A percentile compares a stretch with the other conserved stretches of the same genome.
phyloP scores from a whole-genome alignment of 2,797 vertebrate species.

The Syncerus caffer region DNA sequence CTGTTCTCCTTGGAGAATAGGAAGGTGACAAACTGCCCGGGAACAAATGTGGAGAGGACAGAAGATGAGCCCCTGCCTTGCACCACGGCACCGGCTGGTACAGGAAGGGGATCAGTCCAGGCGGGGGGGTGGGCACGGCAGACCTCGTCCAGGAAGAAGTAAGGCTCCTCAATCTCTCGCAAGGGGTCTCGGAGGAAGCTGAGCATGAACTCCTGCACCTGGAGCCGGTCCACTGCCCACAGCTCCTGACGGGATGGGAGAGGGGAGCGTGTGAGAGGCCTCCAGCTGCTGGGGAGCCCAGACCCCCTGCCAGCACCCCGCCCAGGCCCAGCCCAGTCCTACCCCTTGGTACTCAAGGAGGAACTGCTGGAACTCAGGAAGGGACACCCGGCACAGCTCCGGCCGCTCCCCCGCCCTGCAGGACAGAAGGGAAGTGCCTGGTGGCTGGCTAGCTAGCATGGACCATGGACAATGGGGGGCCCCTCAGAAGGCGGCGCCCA shows the following conservation, averaged over 20 bases:
- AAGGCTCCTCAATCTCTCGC: slow-evolving; percentile 96
- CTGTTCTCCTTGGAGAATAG: slow-evolving; percentile 99
- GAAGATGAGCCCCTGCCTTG: not conserved
- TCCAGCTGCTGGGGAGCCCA: not conserved
- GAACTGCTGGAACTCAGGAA: slow-evolving; percentile 94
- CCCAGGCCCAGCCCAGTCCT: slow-evolving; percentile 44
- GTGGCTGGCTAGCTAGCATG: not conserved
- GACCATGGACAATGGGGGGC: not conserved
- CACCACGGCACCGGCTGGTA: not conserved
- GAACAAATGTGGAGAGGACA: not conserved
- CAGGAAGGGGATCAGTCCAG: not conserved
- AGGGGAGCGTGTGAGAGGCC: fast-evolving
- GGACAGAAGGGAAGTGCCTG: slow-evolving; percentile 54
- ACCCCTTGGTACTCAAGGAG: slow-evolving; percentile 94
- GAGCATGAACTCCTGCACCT: slow-evolving; percentile 97
- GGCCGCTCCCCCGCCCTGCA: slow-evolving; percentile 89
- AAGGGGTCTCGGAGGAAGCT: slow-evolving; percentile 94
- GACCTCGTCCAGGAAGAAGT: slow-evolving; percentile 95
- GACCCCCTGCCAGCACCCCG: not conserved
- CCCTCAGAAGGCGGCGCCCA: not conserved
- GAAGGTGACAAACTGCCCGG: slow-evolving; percentile 93
- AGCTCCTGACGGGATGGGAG: slow-evolving; percentile 85
- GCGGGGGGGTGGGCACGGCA: fast-evolving
- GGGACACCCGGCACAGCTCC: slow-evolving; percentile 88
- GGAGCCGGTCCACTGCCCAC: slow-evolving; percentile 91